Evolutionary conservation across 2,888 invertebrate species (phyloP).

Genomic region (Platerodrilus igneus): DNA sequence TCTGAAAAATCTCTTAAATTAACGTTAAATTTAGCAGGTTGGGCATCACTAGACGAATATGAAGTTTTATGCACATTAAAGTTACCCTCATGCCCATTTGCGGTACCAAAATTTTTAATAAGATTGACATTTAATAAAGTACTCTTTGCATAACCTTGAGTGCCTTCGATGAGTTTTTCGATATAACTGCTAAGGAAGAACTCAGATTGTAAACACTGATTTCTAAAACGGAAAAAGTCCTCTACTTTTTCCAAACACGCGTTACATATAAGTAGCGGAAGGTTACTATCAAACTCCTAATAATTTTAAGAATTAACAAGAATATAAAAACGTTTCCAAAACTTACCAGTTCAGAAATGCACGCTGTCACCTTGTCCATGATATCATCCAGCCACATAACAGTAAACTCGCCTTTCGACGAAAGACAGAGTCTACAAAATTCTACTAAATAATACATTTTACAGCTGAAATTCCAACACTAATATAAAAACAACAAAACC

Average conservation of each 20-base stretch:
- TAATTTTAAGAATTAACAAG: not conserved
- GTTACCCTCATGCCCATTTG: too few species aligned
- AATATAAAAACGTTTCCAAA: not conserved
- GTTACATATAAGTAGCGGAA: conserved; percentile 13
- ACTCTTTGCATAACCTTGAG: not conserved
- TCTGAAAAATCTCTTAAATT: too few species aligned
- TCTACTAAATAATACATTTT: conserved; percentile 14
- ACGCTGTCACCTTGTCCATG: conserved; percentile 12
- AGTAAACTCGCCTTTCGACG: conserved; percentile 11
- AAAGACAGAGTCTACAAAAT: conserved; percentile 16
- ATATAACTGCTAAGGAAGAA: conserved; percentile 10
- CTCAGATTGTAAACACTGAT: conserved; percentile 16
- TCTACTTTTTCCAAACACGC: conserved; percentile 13
- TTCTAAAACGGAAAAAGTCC: conserved; percentile 13
- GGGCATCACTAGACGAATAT: too few species aligned
- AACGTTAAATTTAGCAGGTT: too few species aligned
- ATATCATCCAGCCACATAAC: conserved; percentile 13
- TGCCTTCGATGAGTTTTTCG: not conserved
- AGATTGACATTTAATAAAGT: conserved; percentile 7
- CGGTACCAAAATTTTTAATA: conserved; percentile 3
- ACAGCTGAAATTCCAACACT: too few species aligned
- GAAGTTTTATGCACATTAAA: too few species aligned
- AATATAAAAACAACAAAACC: too few species aligned
- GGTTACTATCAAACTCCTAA: conserved; percentile 13
- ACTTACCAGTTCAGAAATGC: conserved; percentile 14